These are phyloP conservation scores for Diplodus puntazzo DNA, from an alignment of 2,797 vertebrate species.

Conservation along the genomic window DNA sequence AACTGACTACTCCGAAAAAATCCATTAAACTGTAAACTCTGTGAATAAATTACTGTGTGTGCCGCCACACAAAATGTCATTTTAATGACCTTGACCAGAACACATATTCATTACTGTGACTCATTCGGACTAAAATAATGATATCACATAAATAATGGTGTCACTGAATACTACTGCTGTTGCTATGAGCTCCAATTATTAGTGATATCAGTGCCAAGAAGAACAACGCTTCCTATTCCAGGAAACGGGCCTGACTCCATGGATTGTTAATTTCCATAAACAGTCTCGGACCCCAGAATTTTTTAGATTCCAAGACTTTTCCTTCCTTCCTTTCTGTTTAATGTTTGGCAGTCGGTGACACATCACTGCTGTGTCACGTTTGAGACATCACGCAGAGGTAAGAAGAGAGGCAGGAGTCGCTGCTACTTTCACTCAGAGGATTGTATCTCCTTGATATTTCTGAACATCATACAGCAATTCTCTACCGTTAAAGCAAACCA, in stretches of 20 bases:
- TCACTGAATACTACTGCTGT: conserved; percentile 32
- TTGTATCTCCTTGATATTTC: not conserved
- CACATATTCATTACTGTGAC: conserved; percentile 15
- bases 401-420: not conserved
- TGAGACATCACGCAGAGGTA: conserved; percentile 43
- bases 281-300: conserved; percentile 77
- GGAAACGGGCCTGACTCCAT: conserved; percentile 74
- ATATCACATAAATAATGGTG: conserved; percentile 42
- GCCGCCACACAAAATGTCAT: not conserved
- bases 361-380: conserved; percentile 61
- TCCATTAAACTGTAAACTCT: not conserved
- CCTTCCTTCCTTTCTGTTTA: conserved; percentile 82
- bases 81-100: not conserved
- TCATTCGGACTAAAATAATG: conserved; percentile 31
- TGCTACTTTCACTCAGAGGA: not conserved
- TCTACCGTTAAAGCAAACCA: not conserved
- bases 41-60: not conserved
- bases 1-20: not conserved
- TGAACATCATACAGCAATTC: not conserved
- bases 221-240: conserved; percentile 75
- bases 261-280: conserved; percentile 85
- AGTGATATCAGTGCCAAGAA: conserved; percentile 64
- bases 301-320: conserved; percentile 82
- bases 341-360: conserved; percentile 63
- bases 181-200: conserved; percentile 67